Conservation (phyloP, 2,797 vertebrate genomes). For the Peromyscus melanophrys region DNA sequence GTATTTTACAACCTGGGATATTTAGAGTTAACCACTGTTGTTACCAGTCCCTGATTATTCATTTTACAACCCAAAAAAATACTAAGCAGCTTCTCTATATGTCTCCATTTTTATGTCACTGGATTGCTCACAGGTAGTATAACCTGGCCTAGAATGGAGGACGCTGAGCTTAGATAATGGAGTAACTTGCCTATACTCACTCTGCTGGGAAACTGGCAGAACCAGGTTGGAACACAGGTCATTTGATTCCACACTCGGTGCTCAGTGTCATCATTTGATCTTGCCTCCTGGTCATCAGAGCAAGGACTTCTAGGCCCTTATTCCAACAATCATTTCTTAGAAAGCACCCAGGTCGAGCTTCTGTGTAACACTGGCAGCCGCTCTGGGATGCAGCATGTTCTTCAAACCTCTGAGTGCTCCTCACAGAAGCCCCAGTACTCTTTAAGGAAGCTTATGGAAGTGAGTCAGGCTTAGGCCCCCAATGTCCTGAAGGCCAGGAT, state of each 20-base stretch:
- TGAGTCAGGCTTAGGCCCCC: slow-evolving; percentile 46
- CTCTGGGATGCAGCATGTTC: not conserved
- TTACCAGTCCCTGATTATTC: not conserved
- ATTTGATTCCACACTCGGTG: not conserved
- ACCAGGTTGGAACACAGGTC: not conserved
- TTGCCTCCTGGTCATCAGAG: not conserved
- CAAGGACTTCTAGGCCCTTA: not conserved
- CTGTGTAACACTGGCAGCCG: not conserved
- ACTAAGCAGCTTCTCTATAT: not conserved
- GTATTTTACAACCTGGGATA: not conserved
- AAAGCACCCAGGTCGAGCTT: slow-evolving; percentile 43
- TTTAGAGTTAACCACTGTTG: not conserved
- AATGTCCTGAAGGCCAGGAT: slow-evolving; percentile 50
- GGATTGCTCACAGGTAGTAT: not conserved
- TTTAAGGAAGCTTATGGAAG: not conserved
- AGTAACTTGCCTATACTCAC: not conserved
- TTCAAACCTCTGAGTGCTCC: not conserved
- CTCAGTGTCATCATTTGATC: not conserved
- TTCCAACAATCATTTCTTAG: slow-evolving; percentile 60
- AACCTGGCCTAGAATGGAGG: not conserved
- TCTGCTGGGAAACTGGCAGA: not conserved
- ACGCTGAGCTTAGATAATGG: not conserved
- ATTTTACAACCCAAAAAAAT: not conserved
- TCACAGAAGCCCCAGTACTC: not conserved
- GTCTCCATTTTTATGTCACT: not conserved